Evolutionary conservation across 2,797 vertebrate genomes (phyloP).

Genomic region (Mastacembelus armatus): DNA sequence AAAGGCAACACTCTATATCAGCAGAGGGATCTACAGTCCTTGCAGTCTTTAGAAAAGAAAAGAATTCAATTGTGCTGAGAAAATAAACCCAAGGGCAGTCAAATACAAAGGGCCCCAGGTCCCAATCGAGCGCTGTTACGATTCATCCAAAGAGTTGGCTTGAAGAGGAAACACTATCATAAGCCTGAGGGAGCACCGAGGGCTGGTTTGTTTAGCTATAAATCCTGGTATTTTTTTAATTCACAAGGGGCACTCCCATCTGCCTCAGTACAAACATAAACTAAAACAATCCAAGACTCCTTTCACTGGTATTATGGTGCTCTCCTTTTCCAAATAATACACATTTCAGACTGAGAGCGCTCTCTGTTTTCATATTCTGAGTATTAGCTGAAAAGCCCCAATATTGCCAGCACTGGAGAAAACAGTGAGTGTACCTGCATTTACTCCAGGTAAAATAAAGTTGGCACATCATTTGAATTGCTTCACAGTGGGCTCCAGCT

Average conservation of each 20-base stretch:
- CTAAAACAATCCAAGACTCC: constrained; percentile 24
- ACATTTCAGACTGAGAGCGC: constrained; percentile 23
- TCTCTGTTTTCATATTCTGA: constrained; percentile 22
- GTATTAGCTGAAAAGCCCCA: neutral
- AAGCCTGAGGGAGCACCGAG: constrained; percentile 47
- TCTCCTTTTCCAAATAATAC: constrained; percentile 19
- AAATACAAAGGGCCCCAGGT: constrained; percentile 69
- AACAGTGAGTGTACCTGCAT: constrained; percentile 8
- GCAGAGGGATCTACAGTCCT: constrained; percentile 69
- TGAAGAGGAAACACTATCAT: constrained; percentile 65
- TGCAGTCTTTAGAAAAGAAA: constrained; percentile 69
- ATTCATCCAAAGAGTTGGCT: constrained; percentile 51
- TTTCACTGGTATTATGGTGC: constrained; percentile 1
- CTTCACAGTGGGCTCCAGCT: constrained; percentile 52
- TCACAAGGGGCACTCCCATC: constrained; percentile 59
- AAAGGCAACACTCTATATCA: constrained; percentile 68
- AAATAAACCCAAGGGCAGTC: constrained; percentile 78
- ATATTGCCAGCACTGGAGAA: neutral
- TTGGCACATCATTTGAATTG: constrained; percentile 48
- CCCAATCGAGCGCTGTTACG: constrained; percentile 54
- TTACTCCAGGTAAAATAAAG: constrained; percentile 44
- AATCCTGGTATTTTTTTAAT: constrained; percentile 51
- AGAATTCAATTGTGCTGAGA: constrained; percentile 77
- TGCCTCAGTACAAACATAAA: constrained; percentile 37
- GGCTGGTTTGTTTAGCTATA: constrained; percentile 63